These are phyloP conservation scores for Aethes cnicana DNA, from an alignment of 2,888 invertebrate genomes.

Conservation along the genomic window DNA sequence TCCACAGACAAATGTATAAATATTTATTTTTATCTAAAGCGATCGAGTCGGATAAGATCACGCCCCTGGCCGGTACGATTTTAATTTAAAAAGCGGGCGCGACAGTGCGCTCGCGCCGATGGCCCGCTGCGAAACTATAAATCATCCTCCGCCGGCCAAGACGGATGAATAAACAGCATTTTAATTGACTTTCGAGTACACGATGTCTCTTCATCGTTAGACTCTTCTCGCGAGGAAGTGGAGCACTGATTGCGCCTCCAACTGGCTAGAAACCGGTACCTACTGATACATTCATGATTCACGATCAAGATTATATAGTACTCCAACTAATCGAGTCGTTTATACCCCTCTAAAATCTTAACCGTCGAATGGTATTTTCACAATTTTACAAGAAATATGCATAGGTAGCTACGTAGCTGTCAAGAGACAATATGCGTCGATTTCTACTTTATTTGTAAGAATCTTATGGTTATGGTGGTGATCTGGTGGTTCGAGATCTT, in stretches of 20 bases:
- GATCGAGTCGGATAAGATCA: slow-evolving; percentile 80
- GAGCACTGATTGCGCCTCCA: slow-evolving; percentile 51
- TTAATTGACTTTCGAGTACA: slow-evolving; percentile 79
- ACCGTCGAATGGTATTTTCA: slow-evolving; percentile 15
- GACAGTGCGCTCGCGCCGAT: slow-evolving; percentile 68
- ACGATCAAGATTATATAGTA: slow-evolving; percentile 30
- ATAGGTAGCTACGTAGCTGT: slow-evolving; percentile 26
- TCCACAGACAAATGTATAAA: slow-evolving; percentile 78
- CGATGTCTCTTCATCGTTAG: slow-evolving; percentile 67
- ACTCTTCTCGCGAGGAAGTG: slow-evolving; percentile 48
- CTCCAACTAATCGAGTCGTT: no score
- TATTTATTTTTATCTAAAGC: slow-evolving; percentile 83
- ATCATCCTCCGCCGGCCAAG: slow-evolving; percentile 64
- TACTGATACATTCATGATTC: slow-evolving; percentile 10
- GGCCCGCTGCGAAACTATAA: slow-evolving; percentile 80
- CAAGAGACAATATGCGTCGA: slow-evolving; percentile 17
- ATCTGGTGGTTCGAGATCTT: no score
- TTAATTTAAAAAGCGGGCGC: slow-evolving; percentile 77
- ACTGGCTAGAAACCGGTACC: not conserved
- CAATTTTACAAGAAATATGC: slow-evolving; percentile 19
- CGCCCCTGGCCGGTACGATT: slow-evolving; percentile 70
- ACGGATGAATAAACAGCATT: slow-evolving; percentile 74
- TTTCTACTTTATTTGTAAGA: slow-evolving; percentile 18
- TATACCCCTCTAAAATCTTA: no score
- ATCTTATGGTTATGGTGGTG: no score